Evolutionary conservation across 2,113 vertebrate species (phyloP).

Genomic region (Callocephalon fimbriatum): DNA sequence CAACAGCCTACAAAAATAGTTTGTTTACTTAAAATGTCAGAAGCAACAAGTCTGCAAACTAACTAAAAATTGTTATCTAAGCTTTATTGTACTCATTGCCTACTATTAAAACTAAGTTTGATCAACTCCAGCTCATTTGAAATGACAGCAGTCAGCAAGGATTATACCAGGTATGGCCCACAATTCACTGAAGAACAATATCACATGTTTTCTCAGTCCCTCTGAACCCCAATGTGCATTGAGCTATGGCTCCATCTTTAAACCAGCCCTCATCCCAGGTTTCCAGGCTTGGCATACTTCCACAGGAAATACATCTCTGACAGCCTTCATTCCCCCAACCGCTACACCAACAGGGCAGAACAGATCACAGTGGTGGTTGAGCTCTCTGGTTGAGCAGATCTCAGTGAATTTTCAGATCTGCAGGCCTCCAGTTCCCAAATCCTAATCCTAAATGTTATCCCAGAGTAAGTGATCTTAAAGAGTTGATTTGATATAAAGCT

Average conservation of each 20-base stretch:
- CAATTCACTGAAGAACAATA: neutral
- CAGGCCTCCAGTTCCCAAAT: neutral
- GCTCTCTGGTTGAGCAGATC: neutral
- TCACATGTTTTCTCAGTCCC: neutral
- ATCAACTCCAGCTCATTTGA: neutral
- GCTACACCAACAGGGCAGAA: neutral
- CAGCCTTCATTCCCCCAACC: neutral
- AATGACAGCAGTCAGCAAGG: neutral
- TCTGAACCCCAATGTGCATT: rapidly evolving
- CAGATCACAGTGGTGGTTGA: rapidly evolving
- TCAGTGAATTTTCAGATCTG: neutral
- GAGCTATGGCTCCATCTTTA: neutral
- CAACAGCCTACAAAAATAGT: neutral
- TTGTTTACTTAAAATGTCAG: neutral
- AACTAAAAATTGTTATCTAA: neutral
- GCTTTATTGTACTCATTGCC: neutral
- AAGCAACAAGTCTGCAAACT: neutral
- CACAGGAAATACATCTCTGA: neutral
- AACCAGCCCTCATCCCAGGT: neutral
- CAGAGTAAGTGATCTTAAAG: neutral
- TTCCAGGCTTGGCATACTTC: neutral
- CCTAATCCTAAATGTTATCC: neutral
- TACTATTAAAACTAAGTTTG: neutral
- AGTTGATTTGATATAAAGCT: neutral
- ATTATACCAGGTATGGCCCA: neutral